Evolutionary conservation across 1,140 invertebrate genomes (phyloP).

Genomic region (Lepidurus arcticus): DNA sequence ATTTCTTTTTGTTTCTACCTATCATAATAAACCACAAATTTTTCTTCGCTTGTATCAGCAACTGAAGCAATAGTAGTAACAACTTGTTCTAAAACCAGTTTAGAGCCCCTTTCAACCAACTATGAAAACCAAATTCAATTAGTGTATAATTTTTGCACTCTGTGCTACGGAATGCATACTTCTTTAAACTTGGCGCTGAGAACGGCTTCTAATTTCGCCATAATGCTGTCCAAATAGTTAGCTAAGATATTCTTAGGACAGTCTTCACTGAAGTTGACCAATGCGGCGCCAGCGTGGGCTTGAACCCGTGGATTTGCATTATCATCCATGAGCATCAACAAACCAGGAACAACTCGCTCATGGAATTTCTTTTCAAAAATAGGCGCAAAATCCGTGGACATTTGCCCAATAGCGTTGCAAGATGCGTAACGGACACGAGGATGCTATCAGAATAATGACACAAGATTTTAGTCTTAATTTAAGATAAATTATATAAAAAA

Average conservation of each 20-base stretch:
- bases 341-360: conserved; percentile 80
- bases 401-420: conserved; percentile 98
- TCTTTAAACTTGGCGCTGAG: conserved; percentile 90
- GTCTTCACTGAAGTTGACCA: conserved; percentile 99
- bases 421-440: conserved; percentile 91
- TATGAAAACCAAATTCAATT: conserved; percentile 45
- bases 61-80: conserved; percentile 98
- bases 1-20: conserved; percentile 40
- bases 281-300: conserved; percentile 68
- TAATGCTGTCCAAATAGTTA: conserved; percentile 83
- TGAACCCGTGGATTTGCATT: conserved; percentile 88
- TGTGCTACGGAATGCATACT: conserved; percentile 36
- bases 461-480: conserved; percentile 25
- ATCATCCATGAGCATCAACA: conserved; percentile 87
- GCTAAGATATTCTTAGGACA: conserved; percentile 91
- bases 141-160: conserved; percentile 6
- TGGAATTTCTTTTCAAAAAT: conserved; percentile 97
- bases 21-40: conserved; percentile 74
- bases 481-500: conserved; percentile 38
- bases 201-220: conserved; percentile 84
- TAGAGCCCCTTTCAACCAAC: conserved; percentile 84
- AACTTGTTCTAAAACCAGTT: conserved; percentile 94
- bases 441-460: conserved; percentile 55
- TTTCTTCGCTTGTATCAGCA: conserved; percentile 96
- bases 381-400: conserved; percentile 97